phyloP scores from a whole-genome alignment of 2,113 vertebrate species.

The Cariama cristata region DNA sequence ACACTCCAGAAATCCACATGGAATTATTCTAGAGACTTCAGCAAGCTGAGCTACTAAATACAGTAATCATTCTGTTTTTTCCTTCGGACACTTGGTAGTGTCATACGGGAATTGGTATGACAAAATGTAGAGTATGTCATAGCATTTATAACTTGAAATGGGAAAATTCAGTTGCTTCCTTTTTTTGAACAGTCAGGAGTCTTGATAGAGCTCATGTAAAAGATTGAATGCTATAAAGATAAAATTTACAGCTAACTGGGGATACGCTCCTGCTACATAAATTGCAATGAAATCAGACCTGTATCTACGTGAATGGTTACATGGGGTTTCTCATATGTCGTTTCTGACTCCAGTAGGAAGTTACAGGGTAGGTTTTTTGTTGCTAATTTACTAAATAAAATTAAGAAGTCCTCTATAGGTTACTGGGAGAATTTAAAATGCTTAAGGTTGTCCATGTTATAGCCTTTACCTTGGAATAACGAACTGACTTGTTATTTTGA shows the following conservation, averaged over 20 bases:
- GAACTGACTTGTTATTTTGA: neutral
- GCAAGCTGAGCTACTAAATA: neutral
- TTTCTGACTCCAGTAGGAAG: neutral
- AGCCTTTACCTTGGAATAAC: neutral
- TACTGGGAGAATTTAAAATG: neutral
- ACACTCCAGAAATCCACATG: neutral
- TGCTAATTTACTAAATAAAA: neutral
- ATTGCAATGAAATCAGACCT: neutral
- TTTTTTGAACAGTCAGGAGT: neutral
- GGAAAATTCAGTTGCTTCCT: neutral
- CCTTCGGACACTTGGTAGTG: neutral
- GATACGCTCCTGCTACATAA: accelerated
- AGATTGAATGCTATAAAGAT: neutral
- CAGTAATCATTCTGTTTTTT: neutral
- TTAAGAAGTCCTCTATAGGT: neutral
- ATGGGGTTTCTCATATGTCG: neutral
- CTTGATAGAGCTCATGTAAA: neutral
- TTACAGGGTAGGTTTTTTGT: neutral
- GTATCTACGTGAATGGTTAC: neutral
- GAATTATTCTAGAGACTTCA: neutral
- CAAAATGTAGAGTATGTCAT: neutral
- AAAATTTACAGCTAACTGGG: neutral
- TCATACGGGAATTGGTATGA: neutral
- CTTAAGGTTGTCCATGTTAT: neutral
- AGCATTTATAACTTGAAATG: neutral